Evolutionary conservation across 2,113 vertebrate genomes (phyloP).

Genomic region (Salminus brasiliensis): DNA sequence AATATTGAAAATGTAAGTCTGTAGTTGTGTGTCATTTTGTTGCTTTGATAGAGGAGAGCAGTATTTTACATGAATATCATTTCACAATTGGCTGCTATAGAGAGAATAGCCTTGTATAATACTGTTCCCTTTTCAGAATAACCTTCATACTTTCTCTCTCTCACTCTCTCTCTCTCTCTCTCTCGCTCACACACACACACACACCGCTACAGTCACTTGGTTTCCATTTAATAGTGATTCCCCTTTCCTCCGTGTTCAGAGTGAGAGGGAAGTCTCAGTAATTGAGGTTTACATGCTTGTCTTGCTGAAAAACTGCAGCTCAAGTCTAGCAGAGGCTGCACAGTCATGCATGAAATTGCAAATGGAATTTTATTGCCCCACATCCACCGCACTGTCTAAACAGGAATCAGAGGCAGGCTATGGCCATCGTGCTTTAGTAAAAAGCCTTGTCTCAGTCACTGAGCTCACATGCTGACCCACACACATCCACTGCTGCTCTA

Average conservation of each 20-base stretch:
- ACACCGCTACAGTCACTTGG: conserved; percentile 15
- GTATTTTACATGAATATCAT: conserved; percentile 19
- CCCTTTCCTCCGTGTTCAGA: conserved; percentile 37
- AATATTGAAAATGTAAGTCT: too few relatives aligned
- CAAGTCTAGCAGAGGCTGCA: conserved; percentile 70
- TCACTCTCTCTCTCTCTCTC: neutral
- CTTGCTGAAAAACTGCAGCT: conserved; percentile 79
- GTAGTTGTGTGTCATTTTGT: neutral
- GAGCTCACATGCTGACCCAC: conserved; percentile 20
- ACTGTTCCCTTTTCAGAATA: conserved; percentile 18
- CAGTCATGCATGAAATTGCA: conserved; percentile 83
- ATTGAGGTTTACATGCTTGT: conserved; percentile 79
- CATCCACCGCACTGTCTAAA: conserved; percentile 77
- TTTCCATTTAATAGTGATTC: conserved; percentile 40
- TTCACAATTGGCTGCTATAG: conserved; percentile 20
- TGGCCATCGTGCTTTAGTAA: conserved; percentile 67
- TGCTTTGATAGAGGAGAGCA: neutral
- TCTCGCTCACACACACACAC: neutral
- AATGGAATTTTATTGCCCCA: conserved; percentile 83
- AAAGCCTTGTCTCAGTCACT: conserved; percentile 58
- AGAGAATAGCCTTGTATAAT: neutral
- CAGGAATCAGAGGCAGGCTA: conserved; percentile 76
- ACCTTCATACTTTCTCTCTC: conserved; percentile 25
- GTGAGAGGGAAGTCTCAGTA: conserved; percentile 68
- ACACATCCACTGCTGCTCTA: neutral